Conservation (phyloP, 2,888 invertebrate genomes). For the Julus scandinavius region DNA sequence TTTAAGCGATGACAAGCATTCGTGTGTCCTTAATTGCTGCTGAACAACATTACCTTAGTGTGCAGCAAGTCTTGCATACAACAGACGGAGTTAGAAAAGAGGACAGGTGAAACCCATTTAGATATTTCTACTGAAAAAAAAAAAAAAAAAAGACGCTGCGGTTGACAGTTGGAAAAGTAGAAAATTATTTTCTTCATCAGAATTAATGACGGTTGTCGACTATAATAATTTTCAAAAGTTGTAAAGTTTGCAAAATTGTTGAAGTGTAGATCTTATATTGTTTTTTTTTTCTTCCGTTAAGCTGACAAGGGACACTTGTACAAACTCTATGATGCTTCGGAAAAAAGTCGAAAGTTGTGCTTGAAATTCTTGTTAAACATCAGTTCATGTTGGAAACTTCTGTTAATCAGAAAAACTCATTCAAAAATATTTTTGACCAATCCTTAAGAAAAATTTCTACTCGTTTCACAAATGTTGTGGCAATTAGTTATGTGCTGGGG, state of each 20-base stretch:
- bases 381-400: no score
- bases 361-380: no score
- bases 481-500: no score
- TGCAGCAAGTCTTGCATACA: constrained; percentile 16
- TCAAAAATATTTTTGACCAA: no score
- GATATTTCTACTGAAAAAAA: background rate
- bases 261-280: no score
- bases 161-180: background rate
- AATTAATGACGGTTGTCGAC: background rate
- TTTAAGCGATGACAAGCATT: constrained; percentile 42
- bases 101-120: constrained; percentile 16
- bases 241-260: background rate
- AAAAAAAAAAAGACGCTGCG: background rate
- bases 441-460: no score
- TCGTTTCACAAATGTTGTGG: no score
- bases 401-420: no score
- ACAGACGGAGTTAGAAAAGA: background rate
- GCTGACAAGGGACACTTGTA: background rate
- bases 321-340: no score
- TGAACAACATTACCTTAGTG: constrained; percentile 21
- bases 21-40: constrained; percentile 44
- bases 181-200: background rate
- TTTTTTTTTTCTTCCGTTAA: background rate
- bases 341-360: no score
- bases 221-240: background rate